Evolutionary conservation across 2,888 invertebrate genomes (phyloP).

Genomic region (Sepioteuthis lessoniana): DNA sequence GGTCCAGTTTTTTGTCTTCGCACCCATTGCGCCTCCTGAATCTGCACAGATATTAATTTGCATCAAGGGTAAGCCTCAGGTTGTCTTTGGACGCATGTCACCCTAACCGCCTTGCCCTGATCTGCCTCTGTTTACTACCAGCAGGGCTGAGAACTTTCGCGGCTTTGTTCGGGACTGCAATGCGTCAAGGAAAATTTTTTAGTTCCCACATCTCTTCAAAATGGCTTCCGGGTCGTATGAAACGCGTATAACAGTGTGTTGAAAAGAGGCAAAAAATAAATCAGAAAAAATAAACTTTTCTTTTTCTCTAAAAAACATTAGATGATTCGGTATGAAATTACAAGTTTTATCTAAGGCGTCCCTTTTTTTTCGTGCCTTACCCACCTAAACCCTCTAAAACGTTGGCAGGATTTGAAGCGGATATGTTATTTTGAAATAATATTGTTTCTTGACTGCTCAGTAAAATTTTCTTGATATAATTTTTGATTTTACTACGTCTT

Average conservation of each 20-base stretch:
- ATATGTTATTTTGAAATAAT: no score
- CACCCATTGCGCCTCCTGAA: not conserved
- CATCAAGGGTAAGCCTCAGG: not conserved
- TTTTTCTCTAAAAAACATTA: no score
- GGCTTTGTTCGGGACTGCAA: not conserved
- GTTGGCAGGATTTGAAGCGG: no score
- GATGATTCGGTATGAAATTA: no score
- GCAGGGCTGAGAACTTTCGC: not conserved
- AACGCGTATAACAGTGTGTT: not conserved
- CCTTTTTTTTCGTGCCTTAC: no score
- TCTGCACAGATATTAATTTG: not conserved
- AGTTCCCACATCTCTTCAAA: not conserved
- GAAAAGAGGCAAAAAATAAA: not conserved
- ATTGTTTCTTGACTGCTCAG: no score
- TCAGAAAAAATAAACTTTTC: no score
- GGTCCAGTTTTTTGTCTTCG: not conserved
- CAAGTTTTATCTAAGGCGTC: no score
- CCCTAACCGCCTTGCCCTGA: not conserved
- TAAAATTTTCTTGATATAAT: no score
- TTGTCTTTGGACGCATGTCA: conserved; percentile 15
- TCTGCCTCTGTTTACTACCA: not conserved
- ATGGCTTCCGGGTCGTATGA: not conserved
- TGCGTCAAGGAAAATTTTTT: not conserved
- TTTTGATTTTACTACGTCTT: no score
- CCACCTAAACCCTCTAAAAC: no score